A percentile compares a stretch with the other conserved stretches of the same genome.
phyloP scores from a whole-genome alignment of 2,113 vertebrate genomes.

The Oncorhynchus nerka region DNA sequence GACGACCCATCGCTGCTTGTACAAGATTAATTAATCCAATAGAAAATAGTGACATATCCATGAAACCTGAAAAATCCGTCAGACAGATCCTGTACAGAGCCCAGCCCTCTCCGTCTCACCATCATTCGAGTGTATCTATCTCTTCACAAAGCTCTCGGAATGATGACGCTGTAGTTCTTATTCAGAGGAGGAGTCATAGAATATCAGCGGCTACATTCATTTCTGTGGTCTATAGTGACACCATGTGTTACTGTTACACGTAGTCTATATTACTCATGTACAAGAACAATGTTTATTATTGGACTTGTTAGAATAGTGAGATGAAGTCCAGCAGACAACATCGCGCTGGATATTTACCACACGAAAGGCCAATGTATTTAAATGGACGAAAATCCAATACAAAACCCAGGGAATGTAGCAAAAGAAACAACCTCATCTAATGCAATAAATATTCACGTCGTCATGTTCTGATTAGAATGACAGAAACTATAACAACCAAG shows the following conservation, averaged over 20 bases:
- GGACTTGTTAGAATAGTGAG: too few species aligned
- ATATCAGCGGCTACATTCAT: background rate
- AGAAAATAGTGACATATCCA: background rate
- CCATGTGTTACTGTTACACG: slow-evolving; percentile 3
- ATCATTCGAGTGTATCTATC: background rate
- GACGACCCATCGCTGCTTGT: slow-evolving; percentile 13
- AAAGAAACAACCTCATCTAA: too few species aligned
- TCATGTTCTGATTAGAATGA: too few species aligned
- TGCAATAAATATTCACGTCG: too few species aligned
- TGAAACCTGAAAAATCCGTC: background rate
- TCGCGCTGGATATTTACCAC: too few species aligned
- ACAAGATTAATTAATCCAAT: background rate
- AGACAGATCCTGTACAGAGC: slow-evolving; percentile 1
- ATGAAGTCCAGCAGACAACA: too few species aligned
- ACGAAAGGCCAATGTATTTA: too few species aligned
- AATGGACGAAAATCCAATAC: too few species aligned
- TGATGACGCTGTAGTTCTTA: background rate
- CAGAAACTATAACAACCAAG: too few species aligned
- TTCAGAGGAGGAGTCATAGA: slow-evolving; percentile 40
- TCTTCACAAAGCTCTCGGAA: too few species aligned
- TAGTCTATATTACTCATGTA: background rate
- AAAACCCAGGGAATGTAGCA: too few species aligned
- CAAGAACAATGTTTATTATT: too few species aligned
- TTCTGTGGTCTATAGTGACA: slow-evolving; percentile 55
- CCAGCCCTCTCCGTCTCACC: background rate